Evolutionary conservation across 2,888 invertebrate species (phyloP).

Genomic region (Synanthedon tipuliformis): DNA sequence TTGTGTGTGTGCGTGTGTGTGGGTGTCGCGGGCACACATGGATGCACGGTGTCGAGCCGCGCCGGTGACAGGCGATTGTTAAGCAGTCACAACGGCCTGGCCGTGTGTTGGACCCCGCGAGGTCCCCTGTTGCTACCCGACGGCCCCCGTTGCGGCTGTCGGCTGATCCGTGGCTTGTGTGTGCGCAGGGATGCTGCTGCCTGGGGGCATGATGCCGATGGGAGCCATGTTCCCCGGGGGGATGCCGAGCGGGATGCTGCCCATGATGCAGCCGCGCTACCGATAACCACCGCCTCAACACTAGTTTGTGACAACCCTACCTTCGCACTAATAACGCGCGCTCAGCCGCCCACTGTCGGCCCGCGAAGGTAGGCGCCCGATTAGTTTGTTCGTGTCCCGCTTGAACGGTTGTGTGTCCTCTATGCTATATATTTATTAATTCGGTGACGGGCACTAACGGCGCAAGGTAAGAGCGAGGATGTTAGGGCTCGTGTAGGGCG

Average conservation of each 20-base stretch:
- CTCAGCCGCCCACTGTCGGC: slow-evolving; percentile 11
- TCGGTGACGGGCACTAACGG: slow-evolving; percentile 32
- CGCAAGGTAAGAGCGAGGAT: slow-evolving; percentile 23
- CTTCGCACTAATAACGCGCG: slow-evolving; percentile 12
- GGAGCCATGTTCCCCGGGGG: slow-evolving; percentile 64
- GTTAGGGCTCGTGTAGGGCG: neutral
- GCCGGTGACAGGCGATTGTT: slow-evolving; percentile 48
- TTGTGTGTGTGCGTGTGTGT: neutral
- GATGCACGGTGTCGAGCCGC: slow-evolving; percentile 13
- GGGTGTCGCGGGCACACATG: slow-evolving; percentile 4
- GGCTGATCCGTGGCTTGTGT: slow-evolving; percentile 15
- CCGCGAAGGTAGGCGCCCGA: slow-evolving; percentile 36
- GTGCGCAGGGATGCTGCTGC: slow-evolving; percentile 63
- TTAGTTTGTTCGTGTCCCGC: slow-evolving; percentile 24
- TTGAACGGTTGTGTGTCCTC: slow-evolving; percentile 33
- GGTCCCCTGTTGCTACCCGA: slow-evolving; percentile 32
- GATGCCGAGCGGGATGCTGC: slow-evolving; percentile 41
- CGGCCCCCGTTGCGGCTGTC: slow-evolving; percentile 3
- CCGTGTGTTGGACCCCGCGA: slow-evolving; percentile 44
- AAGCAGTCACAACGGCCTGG: slow-evolving; percentile 46
- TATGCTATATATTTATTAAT: slow-evolving; percentile 22
- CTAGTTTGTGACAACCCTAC: slow-evolving; percentile 5
- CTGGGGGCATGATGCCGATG: slow-evolving; percentile 63
- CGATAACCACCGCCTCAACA: slow-evolving; percentile 72
- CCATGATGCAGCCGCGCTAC: slow-evolving; percentile 87